These are phyloP conservation scores for Euphonia xanthogaster DNA, from an alignment of 2,797 vertebrate species.

Conservation along the genomic window DNA sequence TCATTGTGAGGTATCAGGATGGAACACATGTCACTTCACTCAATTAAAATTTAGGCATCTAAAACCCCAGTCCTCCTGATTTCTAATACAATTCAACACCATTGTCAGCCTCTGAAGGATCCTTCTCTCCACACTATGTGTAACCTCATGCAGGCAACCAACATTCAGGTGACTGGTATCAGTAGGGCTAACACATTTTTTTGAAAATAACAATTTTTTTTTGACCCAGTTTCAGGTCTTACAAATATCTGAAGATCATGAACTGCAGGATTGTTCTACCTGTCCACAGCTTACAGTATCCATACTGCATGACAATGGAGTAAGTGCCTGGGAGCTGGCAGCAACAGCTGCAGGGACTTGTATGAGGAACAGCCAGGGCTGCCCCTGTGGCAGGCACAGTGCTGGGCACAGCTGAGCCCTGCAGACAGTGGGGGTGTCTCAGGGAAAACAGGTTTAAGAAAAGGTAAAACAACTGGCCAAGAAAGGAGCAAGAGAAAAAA, in stretches of 20 bases:
- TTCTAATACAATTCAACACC: background rate
- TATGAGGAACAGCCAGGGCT: background rate
- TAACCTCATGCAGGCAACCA: background rate
- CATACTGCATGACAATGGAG: background rate
- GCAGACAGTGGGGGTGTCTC: rapidly evolving
- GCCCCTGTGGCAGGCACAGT: rapidly evolving
- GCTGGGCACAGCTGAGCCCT: background rate
- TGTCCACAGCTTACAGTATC: background rate
- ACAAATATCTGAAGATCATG: background rate
- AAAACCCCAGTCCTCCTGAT: background rate
- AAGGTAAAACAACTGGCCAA: background rate
- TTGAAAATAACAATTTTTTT: background rate
- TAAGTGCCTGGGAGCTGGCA: background rate
- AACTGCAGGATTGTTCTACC: background rate
- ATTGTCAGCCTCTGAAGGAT: background rate
- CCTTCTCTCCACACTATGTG: background rate
- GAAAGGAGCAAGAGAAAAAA: rapidly evolving
- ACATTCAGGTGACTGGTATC: rapidly evolving
- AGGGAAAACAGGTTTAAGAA: rapidly evolving
- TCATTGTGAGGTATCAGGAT: background rate
- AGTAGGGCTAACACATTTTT: background rate
- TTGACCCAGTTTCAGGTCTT: background rate
- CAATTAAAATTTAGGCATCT: background rate
- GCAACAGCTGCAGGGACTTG: rapidly evolving
- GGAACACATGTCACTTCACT: background rate